Evolutionary conservation across 1,140 invertebrate genomes (phyloP), one percentile per base, ranked within the genome.

Genomic region (Chelonus insularis): DNA sequence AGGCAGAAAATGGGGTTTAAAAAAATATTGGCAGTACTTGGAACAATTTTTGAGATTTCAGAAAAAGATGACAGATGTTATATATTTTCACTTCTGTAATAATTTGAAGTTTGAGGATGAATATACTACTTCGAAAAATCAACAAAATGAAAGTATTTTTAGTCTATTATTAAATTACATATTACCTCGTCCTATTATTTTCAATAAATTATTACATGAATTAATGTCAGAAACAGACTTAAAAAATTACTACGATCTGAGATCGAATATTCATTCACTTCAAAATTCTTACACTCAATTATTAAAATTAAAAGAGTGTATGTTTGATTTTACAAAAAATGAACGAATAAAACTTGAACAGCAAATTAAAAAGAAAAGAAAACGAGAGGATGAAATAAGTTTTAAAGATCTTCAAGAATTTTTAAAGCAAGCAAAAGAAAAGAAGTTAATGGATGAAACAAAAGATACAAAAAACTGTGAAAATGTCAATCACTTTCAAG

Each of bases 21-120:
- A 61, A n/a, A 29, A 76, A 51, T 72, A 74, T 62, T 68, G 64
- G 65, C 43, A 56, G 4, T 45, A 68, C 4, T 45, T 79, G 4
- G 66, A 62, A 63, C 61, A n/a, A 18, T 77, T 78, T 20, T 71
- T 74, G 8, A 39, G 65, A 29, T 64, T 76, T 4, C 78, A 80
- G 23, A 77, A 73, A 48, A 73, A 68, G 29, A 75, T 76, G 29
- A 23, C 77, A 0, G 37, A 76, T 1, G 73, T 70, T 20, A 55
- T 79, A 32, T 79, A 76, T 67, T 78, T 76, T 8, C 72, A 81
- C 61, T 59, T 77, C 43, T 65, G 70, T 47, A 72, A 67, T 1
- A 29, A 18, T 45, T 45, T 7, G n/a, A n/a, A n/a, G n/a, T n/a
- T n/a, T n/a, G n/a, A n/a, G n/a, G n/a, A n/a, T 9, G 5, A 45